Evolutionary conservation across 2,113 vertebrate genomes (phyloP).

Genomic region (Chionomys nivalis): DNA sequence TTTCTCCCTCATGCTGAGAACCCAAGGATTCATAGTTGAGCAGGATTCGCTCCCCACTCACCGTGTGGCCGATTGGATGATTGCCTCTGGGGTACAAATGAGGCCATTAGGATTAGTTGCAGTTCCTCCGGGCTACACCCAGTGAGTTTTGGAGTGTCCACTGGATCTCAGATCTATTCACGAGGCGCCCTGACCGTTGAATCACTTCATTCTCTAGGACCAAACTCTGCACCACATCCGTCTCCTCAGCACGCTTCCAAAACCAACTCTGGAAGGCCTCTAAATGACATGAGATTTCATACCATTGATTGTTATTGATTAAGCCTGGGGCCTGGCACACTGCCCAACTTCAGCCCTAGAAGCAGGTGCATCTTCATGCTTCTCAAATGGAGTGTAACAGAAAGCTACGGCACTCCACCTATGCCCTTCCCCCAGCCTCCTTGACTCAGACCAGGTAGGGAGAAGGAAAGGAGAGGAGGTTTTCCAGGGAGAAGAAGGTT

Average conservation of each 20-base stretch:
- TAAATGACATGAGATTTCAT: not conserved
- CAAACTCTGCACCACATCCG: not conserved
- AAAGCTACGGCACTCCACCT: not conserved
- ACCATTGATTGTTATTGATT: slow-evolving; percentile 27
- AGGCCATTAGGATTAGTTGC: not conserved
- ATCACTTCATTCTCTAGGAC: not conserved
- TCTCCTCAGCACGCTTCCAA: not conserved
- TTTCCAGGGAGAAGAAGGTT: not conserved
- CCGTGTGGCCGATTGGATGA: not conserved
- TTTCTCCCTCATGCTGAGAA: slow-evolving; percentile 1
- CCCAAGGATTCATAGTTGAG: not conserved
- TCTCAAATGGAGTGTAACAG: not conserved
- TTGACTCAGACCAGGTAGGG: not conserved
- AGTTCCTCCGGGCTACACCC: not conserved
- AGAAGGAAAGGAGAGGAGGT: not conserved
- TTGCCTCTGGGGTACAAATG: not conserved
- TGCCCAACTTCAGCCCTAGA: not conserved
- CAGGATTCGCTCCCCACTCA: not conserved
- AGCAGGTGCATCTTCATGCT: not conserved
- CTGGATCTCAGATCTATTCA: not conserved
- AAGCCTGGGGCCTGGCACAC: not conserved
- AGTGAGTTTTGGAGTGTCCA: not conserved
- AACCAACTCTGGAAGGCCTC: not conserved
- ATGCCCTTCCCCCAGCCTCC: not conserved
- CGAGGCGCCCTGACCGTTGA: not conserved